These are phyloP conservation scores for Vanacampus margaritifer DNA, from an alignment of 2,113 vertebrate genomes.

Conservation along the genomic window DNA sequence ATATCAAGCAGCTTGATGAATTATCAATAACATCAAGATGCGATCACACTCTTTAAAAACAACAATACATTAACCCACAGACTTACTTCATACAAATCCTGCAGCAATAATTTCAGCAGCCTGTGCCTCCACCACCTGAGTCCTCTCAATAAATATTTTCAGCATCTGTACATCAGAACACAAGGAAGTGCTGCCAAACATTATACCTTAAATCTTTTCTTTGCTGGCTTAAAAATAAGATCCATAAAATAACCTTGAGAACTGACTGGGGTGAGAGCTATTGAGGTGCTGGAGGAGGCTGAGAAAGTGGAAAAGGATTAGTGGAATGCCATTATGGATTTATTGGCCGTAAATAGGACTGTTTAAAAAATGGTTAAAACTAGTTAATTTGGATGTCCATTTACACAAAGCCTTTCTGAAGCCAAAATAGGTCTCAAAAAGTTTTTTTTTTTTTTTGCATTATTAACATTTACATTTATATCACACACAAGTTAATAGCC, in stretches of 20 bases:
- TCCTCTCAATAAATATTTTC: slow-evolving; percentile 60
- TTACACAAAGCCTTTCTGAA: no score
- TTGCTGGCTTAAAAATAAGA: slow-evolving; percentile 62
- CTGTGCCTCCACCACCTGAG: slow-evolving; percentile 59
- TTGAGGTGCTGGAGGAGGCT: neutral
- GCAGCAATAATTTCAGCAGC: slow-evolving; percentile 57
- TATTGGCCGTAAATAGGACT: no score
- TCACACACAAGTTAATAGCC: no score
- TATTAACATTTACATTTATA: no score
- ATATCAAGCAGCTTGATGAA: slow-evolving; percentile 45
- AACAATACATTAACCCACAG: slow-evolving; percentile 38
- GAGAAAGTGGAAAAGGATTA: slow-evolving; percentile 17
- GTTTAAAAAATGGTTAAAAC: no score
- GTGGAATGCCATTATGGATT: neutral
- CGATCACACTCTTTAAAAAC: slow-evolving; percentile 45
- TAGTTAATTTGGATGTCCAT: no score
- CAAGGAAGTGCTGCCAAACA: slow-evolving; percentile 76
- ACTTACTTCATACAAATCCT: slow-evolving; percentile 58
- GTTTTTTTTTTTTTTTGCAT: no score
- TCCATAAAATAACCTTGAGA: slow-evolving; percentile 43
- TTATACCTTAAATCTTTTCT: slow-evolving; percentile 65
- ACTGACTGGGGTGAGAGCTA: slow-evolving; percentile 20
- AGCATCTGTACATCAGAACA: slow-evolving; percentile 62
- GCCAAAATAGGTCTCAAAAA: slow-evolving; percentile 16
- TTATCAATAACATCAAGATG: slow-evolving; percentile 57